Conservation (phyloP, 2,888 invertebrate genomes). For the Polyommatus icarus region DNA sequence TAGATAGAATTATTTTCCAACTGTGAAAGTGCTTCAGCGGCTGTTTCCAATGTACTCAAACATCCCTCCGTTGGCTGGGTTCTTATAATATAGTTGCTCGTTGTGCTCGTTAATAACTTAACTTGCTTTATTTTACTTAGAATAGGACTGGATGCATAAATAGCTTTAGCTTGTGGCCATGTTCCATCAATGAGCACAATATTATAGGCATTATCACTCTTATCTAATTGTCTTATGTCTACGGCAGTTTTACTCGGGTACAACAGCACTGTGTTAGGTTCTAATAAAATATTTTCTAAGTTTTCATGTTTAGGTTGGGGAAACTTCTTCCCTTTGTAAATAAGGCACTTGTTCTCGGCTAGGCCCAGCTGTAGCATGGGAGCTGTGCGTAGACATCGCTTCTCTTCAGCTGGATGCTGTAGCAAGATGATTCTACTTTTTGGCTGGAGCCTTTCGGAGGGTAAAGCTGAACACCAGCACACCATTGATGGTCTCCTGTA, state of each 20-base stretch:
- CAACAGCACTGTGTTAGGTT: conserved; percentile 86
- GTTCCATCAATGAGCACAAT: conserved; percentile 95
- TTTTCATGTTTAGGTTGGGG: conserved; percentile 84
- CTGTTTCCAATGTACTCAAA: conserved; percentile 94
- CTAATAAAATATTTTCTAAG: conserved; percentile 83
- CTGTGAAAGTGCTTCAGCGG: conserved; percentile 87
- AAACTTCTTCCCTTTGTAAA: conserved; percentile 91
- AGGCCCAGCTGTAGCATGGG: conserved; percentile 92
- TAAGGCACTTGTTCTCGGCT: conserved; percentile 86
- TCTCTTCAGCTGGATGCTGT: conserved; percentile 97
- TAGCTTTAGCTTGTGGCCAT: conserved; percentile 97
- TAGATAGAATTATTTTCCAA: conserved; percentile 86
- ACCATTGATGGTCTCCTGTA: conserved; percentile 89
- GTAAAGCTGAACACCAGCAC: conserved; percentile 95
- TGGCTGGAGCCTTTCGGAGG: conserved; percentile 84
- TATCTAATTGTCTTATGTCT: conserved; percentile 80
- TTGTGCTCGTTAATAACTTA: conserved; percentile 85
- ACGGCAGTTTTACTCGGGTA: conserved; percentile 90
- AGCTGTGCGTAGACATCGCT: conserved; percentile 92
- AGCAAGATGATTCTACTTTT: conserved; percentile 88
- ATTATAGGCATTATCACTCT: conserved; percentile 82
- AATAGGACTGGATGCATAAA: conserved; percentile 89
- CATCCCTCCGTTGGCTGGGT: conserved; percentile 96
- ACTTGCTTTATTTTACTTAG: conserved; percentile 89
- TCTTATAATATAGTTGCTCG: conserved; percentile 94